A percentile compares a stretch with the other conserved stretches of the same genome.
phyloP scores from a whole-genome alignment of 1,140 invertebrate genomes.

The Dinoponera quadriceps region DNA sequence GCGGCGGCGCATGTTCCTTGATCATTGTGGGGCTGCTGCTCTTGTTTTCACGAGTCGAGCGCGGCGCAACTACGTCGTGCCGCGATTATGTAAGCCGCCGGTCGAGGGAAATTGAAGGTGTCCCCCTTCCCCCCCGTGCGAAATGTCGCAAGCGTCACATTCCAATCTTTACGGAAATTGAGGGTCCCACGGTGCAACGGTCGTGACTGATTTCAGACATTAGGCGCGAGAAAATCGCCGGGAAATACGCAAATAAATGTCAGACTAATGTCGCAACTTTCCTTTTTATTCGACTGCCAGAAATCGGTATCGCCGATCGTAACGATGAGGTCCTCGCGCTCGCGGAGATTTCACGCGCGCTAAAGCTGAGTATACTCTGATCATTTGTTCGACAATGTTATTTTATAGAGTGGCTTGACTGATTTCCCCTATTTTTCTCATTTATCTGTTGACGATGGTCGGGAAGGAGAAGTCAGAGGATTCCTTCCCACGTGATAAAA shows the following conservation, averaged over 20 bases:
- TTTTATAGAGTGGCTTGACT: too few relatives aligned
- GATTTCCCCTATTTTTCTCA: too few relatives aligned
- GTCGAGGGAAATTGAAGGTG: slow-evolving; percentile 28
- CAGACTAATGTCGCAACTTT: neutral
- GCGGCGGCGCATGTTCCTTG: slow-evolving; percentile 46
- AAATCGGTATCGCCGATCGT: too few relatives aligned
- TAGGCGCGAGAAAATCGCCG: neutral
- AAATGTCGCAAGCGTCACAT: slow-evolving; percentile 37
- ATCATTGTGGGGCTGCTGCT: slow-evolving; percentile 43
- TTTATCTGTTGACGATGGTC: too few relatives aligned
- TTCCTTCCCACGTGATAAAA: too few relatives aligned
- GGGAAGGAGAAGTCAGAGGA: too few relatives aligned
- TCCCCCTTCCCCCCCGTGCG: neutral
- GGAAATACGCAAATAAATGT: neutral
- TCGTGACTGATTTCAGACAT: neutral
- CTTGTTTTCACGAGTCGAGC: slow-evolving; percentile 46
- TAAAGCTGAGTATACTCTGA: too few relatives aligned
- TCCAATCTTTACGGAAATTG: slow-evolving; percentile 36
- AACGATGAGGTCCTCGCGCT: neutral
- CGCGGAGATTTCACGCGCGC: neutral
- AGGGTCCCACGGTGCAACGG: neutral
- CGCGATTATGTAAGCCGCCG: slow-evolving; percentile 51
- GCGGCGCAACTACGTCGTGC: slow-evolving; percentile 4
- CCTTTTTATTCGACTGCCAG: neutral
- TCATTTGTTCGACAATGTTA: too few relatives aligned